Conservation (phyloP, 1,140 invertebrate species). For the Euura saliciscinereae region DNA sequence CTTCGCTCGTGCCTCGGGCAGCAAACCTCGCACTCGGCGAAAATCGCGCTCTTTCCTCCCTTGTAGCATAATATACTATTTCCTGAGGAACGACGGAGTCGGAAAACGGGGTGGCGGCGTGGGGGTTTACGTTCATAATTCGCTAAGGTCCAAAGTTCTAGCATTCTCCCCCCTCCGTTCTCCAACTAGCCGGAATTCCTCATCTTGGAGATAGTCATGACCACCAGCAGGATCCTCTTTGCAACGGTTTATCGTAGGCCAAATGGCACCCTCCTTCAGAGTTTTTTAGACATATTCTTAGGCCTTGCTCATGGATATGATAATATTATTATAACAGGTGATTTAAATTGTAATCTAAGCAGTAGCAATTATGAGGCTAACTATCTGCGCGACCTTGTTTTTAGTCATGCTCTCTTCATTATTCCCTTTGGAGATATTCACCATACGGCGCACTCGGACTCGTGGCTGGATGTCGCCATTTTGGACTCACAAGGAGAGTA, state of each 20-base stretch:
- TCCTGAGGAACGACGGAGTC: neutral
- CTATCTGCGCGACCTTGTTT: no score
- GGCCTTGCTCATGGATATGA: slow-evolving; percentile 4
- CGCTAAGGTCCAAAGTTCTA: slow-evolving; percentile 10
- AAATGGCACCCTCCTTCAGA: neutral
- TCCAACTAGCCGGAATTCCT: slow-evolving; percentile 13
- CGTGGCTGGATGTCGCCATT: slow-evolving; percentile 22
- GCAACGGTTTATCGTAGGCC: slow-evolving; percentile 1
- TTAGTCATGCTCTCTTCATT: slow-evolving; percentile 5
- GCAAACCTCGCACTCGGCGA: no score
- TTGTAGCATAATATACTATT: no score
- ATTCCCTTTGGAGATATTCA: slow-evolving; percentile 8
- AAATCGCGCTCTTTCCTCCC: no score
- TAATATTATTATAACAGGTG: slow-evolving; percentile 12
- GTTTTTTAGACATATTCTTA: neutral
- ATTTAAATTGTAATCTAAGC: no score
- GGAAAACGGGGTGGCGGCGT: slow-evolving; percentile 2
- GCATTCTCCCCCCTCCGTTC: neutral
- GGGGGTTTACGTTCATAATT: neutral
- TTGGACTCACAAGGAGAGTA: no score
- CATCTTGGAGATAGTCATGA: neutral
- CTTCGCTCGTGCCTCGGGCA: no score
- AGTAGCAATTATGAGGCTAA: slow-evolving; percentile 9
- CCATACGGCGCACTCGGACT: slow-evolving; percentile 13
- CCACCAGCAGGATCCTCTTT: neutral